Percentiles rank a stretch among this genome's conserved stretches.
Conservation (phyloP, 2,888 invertebrate genomes). For the Zygaena filipendulae region DNA sequence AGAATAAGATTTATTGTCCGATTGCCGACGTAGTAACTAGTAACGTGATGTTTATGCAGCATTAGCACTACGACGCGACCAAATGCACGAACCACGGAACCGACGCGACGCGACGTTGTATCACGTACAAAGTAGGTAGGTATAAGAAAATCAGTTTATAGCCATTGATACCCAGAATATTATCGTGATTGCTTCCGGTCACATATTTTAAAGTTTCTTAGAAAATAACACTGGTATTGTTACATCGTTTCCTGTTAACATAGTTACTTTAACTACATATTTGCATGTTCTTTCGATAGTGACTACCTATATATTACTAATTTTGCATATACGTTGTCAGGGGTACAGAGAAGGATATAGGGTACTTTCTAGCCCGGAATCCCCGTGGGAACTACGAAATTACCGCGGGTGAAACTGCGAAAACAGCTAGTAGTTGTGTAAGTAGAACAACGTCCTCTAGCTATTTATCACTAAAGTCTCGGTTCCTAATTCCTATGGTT, state of each 20-base stretch:
- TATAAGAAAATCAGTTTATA: conserved; percentile 49
- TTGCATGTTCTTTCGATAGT: conserved; percentile 12
- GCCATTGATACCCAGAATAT: conserved; percentile 42
- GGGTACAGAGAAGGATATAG: too few relatives aligned
- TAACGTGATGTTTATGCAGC: background rate
- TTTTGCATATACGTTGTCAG: too few relatives aligned
- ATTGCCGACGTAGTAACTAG: conserved; percentile 3
- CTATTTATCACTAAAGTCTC: background rate
- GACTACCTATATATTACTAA: background rate
- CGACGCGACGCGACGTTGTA: conserved; percentile 24
- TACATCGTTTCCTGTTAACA: too few relatives aligned
- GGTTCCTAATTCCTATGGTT: too few relatives aligned
- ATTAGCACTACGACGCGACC: background rate
- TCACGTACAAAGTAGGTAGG: conserved; percentile 43
- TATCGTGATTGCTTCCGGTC: conserved; percentile 52
- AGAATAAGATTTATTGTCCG: conserved; percentile 37
- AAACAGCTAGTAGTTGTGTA: too few relatives aligned
- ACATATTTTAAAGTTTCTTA: conserved; percentile 31
- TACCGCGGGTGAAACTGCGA: too few relatives aligned
- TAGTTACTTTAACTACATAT: too few relatives aligned
- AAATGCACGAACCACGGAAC: conserved; percentile 8
- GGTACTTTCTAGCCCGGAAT: too few relatives aligned
- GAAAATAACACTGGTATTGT: too few relatives aligned
- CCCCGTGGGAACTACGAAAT: too few relatives aligned
- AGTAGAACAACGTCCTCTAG: background rate